These are phyloP conservation scores for Pachypeltis micranthus DNA, from an alignment of 1,140 invertebrate species.

Conservation along the genomic window DNA sequence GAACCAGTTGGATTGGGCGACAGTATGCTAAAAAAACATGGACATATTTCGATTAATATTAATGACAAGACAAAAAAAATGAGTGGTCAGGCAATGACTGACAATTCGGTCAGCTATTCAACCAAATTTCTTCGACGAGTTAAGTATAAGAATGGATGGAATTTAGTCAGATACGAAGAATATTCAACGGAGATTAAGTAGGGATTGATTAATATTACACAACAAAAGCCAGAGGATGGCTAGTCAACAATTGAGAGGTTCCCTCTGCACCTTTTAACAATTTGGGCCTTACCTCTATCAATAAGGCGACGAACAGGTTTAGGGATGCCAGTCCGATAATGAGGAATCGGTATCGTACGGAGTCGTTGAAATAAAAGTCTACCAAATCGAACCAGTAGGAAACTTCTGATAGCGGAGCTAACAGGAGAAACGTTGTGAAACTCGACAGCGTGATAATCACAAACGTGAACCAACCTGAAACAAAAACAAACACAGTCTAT, in stretches of 20 bases:
- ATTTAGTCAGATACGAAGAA: no score
- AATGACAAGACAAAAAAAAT: no score
- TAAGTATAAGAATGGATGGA: no score
- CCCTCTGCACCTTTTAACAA: no score
- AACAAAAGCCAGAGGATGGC: no score
- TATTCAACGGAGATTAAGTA: no score
- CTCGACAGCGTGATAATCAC: conserved; percentile 28
- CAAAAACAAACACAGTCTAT: neutral
- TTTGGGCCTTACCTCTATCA: conserved; percentile 33
- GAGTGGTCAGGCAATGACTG: no score
- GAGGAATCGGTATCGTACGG: conserved; percentile 28
- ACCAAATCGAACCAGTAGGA: conserved; percentile 32
- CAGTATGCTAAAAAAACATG: conserved; percentile 28
- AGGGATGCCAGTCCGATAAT: conserved; percentile 31
- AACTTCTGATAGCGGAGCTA: conserved; percentile 30
- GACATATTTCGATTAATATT: neutral
- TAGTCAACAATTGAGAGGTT: no score
- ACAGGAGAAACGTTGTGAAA: conserved; percentile 30
- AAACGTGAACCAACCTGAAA: conserved; percentile 20
- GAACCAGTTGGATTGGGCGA: conserved; percentile 31
- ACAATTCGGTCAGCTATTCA: no score
- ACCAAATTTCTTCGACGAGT: no score
- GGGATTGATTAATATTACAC: no score
- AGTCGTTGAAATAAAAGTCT: conserved; percentile 23
- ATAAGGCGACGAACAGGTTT: conserved; percentile 31